Conservation (phyloP, 1,140 invertebrate species). For the Dryas iulia region DNA sequence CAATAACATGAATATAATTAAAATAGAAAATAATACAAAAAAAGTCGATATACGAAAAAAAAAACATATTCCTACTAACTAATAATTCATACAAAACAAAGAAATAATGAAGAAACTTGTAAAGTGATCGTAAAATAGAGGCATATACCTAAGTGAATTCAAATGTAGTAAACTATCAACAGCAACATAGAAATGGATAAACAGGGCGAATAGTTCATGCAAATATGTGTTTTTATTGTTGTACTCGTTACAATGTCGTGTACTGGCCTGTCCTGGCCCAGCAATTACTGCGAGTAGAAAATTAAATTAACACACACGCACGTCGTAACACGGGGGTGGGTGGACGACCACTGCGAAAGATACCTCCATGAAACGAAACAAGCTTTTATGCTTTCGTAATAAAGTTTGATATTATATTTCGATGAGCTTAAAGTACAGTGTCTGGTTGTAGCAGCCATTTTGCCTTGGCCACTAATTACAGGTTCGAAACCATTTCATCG, state of each 20-base stretch:
- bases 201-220: constrained; percentile 16
- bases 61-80: no score
- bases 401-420: constrained; percentile 12
- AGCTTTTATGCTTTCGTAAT: constrained; percentile 14
- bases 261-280: constrained; percentile 50
- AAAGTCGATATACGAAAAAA: no score
- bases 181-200: neutral
- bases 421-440: constrained; percentile 32
- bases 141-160: no score
- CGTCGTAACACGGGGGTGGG: constrained; percentile 54
- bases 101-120: no score
- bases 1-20: no score
- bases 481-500: constrained; percentile 68
- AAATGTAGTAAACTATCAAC: no score
- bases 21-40: no score
- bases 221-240: constrained; percentile 48
- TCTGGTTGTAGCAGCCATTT: constrained; percentile 65
- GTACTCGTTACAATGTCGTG: constrained; percentile 59
- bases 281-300: constrained; percentile 77
- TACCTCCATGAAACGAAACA: constrained; percentile 25
- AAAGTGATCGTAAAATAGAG: no score
- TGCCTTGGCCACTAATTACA: constrained; percentile 69
- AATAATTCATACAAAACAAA: no score
- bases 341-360: constrained; percentile 37
- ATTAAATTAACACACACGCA: constrained; percentile 78